Evolutionary conservation across 2,797 vertebrate species (phyloP), one percentile per base, ranked within the genome.

Genomic region (Microctenopoma stevenorrisi): DNA sequence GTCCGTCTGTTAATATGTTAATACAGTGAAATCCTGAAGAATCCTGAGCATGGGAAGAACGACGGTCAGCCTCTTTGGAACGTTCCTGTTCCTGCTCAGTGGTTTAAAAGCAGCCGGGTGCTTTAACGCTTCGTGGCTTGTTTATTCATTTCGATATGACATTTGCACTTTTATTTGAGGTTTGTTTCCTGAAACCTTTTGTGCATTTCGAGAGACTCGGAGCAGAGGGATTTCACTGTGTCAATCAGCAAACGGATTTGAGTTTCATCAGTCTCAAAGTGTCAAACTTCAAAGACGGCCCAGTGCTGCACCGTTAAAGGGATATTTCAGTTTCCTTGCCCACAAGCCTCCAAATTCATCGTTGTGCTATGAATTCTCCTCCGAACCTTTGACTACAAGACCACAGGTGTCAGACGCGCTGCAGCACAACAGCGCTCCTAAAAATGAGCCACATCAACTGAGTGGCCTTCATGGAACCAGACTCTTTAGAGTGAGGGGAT

Each of bases 31-130:
- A 84, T 81, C 81, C 63, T 4, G 11, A 86, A 65, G 55, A 69
- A 90, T 86, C 74, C 54, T 72, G 84, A 47, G 70, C 78, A 89
- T 77, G 90, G 86, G 51, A 76, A 78, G 83, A 92, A 91, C 88
- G 75, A 48, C 33, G 37, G 64, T 43, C 72, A 81, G 64, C 64
- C 63, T 51, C 40, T 67, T 56, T 80, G 25, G 73, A 70, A 86
- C 68, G 61, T 49, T 30, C 26, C 47, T 62, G 60, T 52, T 72
- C 38, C 62, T 62, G 55, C 69, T 66, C 30, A 52, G 51, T 51
- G 65, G 71, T 78, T 80, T 71, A 38, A 25, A 69, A 44, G n/a
- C 59, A 74, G 66, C n/a, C 33, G 55, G 54, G 5, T 40, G 81
- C 22, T 22, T 22, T 71, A 68, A 55, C n/a, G 4, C 63, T 38